Evolutionary conservation across 2,888 invertebrate genomes (phyloP).

Genomic region (Nephrotoma flavescens): DNA sequence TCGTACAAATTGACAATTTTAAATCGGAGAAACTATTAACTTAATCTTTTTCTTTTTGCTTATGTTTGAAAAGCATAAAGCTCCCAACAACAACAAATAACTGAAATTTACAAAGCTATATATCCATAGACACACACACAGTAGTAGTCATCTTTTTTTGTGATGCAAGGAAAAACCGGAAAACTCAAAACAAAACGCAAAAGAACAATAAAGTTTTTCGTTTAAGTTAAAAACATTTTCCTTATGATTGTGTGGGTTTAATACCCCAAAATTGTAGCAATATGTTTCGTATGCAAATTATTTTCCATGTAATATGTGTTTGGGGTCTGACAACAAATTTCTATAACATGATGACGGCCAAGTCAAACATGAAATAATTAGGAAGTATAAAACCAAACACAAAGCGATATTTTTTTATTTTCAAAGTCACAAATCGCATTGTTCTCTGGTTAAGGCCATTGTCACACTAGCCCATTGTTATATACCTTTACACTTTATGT

Average conservation of each 20-base stretch:
- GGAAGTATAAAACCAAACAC: not conserved
- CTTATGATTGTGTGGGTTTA: not conserved
- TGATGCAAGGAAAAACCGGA: not conserved
- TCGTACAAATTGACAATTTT: not conserved
- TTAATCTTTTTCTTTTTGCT: not conserved
- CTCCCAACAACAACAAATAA: not conserved
- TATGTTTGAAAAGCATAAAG: not conserved
- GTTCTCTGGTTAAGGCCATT: not conserved
- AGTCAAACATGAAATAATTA: not conserved
- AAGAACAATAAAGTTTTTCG: not conserved
- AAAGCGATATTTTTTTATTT: not conserved
- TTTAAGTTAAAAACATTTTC: not conserved
- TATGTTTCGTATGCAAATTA: not conserved
- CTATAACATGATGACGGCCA: not conserved
- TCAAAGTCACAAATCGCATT: not conserved
- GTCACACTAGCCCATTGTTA: not conserved
- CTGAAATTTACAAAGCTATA: not conserved
- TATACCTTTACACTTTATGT: not conserved
- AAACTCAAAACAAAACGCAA: not conserved
- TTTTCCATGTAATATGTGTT: not conserved
- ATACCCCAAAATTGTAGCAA: not conserved
- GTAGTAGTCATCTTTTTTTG: not conserved
- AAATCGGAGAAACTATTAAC: not conserved
- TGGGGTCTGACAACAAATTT: not conserved
- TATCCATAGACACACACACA: not conserved